A percentile compares a stretch with the other conserved stretches of the same genome.
Conservation (phyloP, 2,113 vertebrate species). For the Formicarius rufipectus region DNA sequence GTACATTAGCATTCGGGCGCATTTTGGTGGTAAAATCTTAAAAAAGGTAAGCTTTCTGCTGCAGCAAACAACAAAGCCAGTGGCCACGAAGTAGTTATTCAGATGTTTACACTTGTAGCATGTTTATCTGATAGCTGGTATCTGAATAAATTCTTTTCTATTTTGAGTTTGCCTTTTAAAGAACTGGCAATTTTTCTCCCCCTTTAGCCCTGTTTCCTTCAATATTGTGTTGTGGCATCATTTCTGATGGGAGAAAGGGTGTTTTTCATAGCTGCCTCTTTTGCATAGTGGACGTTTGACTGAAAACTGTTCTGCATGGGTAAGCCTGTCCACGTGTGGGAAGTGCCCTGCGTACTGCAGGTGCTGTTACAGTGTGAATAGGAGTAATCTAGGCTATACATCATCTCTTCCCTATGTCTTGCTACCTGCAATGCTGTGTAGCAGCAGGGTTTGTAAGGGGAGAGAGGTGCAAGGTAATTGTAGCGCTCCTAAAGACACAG, state of each 20-base stretch:
- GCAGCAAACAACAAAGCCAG: neutral
- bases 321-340: neutral
- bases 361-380: neutral
- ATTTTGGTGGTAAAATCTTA: slow-evolving; percentile 85
- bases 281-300: neutral
- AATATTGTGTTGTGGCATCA: neutral
- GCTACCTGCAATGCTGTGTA: neutral
- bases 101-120: neutral
- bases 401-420: neutral
- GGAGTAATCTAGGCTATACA: neutral
- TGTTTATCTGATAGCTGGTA: neutral
- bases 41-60: slow-evolving; percentile 80
- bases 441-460: neutral
- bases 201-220: neutral
- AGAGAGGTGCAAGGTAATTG: neutral
- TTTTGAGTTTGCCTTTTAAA: neutral
- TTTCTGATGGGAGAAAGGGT: neutral
- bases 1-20: slow-evolving; percentile 85
- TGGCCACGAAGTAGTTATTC: neutral
- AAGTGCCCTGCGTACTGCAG: neutral
- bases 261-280: neutral
- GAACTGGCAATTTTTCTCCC: neutral
- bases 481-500: neutral
- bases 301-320: neutral
- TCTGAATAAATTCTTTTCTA: neutral